phyloP scores from a whole-genome alignment of 2,888 invertebrate species.

The Saturnia pavonia region DNA sequence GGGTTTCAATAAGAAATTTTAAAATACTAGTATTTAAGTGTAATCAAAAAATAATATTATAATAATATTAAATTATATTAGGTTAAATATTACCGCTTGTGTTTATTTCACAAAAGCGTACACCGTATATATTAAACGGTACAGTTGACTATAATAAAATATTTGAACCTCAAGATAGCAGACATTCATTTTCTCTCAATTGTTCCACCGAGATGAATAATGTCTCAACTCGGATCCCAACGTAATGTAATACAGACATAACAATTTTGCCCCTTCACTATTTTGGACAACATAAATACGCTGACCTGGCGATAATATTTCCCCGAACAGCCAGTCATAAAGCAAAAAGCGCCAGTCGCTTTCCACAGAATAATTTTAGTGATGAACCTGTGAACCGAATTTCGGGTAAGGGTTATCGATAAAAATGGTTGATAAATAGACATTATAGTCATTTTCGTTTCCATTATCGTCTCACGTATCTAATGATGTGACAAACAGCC shows the following conservation, averaged over 20 bases:
- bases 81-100: not conserved
- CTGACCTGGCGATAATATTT: constrained; percentile 33
- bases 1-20: too few relatives aligned
- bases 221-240: constrained; percentile 16
- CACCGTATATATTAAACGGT: not conserved
- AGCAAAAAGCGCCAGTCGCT: constrained; percentile 43
- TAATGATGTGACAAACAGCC: not conserved
- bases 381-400: constrained; percentile 2
- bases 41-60: not conserved
- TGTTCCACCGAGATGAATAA: constrained; percentile 19
- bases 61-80: not conserved
- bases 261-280: constrained; percentile 27
- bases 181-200: constrained; percentile 17
- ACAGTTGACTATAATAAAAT: constrained; percentile 7
- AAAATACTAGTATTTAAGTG: not conserved
- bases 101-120: not conserved
- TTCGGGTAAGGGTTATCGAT: constrained; percentile 16
- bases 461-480: not conserved
- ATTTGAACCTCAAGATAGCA: constrained; percentile 14
- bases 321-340: constrained; percentile 46
- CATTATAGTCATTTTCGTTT: not conserved
- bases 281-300: constrained; percentile 26
- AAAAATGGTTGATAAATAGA: not conserved
- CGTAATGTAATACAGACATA: constrained; percentile 26
- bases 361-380: constrained; percentile 31